phyloP scores from a whole-genome alignment of 2,888 invertebrate species.

The Sminthurides aquaticus region DNA sequence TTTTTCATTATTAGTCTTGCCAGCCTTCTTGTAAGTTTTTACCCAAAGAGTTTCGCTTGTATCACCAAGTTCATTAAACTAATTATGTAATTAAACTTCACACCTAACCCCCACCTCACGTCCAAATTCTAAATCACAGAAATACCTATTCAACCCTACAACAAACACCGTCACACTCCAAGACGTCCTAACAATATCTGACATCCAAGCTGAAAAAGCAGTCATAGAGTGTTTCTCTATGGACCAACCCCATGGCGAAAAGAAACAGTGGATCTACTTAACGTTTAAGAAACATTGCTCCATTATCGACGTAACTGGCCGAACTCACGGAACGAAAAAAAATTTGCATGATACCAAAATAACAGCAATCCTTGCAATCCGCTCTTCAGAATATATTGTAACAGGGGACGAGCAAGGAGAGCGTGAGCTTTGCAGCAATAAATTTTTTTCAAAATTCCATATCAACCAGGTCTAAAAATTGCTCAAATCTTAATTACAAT shows the following conservation, averaged over 20 bases:
- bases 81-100: no score
- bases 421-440: neutral
- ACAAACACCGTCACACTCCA: constrained; percentile 38
- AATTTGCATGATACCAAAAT: constrained; percentile 36
- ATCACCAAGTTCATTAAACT: no score
- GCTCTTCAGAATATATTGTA: constrained; percentile 40
- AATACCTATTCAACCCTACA: constrained; percentile 39
- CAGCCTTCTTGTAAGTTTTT: constrained; percentile 32
- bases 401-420: constrained; percentile 42
- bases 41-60: no score
- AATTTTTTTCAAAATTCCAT: neutral
- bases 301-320: constrained; percentile 37
- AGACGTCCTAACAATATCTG: constrained; percentile 39
- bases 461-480: neutral
- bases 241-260: constrained; percentile 38
- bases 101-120: no score
- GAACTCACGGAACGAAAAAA: constrained; percentile 40
- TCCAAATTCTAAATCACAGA: no score
- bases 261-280: constrained; percentile 42
- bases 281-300: constrained; percentile 36
- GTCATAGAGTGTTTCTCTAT: constrained; percentile 36
- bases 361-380: constrained; percentile 34
- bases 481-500: neutral
- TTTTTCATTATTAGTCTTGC: constrained; percentile 37
- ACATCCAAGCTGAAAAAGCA: constrained; percentile 36